Base-by-base conservation (phyloP, 1,140 invertebrate genomes). In the Orussus abietinus region DNA sequence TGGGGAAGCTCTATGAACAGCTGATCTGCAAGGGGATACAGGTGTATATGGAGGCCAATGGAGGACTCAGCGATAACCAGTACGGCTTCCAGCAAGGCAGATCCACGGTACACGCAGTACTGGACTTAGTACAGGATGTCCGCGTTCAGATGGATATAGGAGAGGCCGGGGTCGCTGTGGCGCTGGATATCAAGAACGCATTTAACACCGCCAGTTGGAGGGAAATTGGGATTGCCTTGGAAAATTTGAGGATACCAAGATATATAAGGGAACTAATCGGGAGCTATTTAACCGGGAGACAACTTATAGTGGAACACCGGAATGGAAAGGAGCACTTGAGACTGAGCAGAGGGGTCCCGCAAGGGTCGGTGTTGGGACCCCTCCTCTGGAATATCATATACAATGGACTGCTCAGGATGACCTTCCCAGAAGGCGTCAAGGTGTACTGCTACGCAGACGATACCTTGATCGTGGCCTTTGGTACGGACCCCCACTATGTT, bases 351-450 rank as follows among this genome's bases (percentile, higher is more conserved):
- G 62, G 62, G 6, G 54, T 64, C 0, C 55, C 66, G 2, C 63
- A 69, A 38, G 64, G 60, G 3, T 65, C 56, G n/a, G 45, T 66
- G 6, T 32, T 66, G 2, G 61, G 61, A 2, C 59, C 66, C 0
- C 50, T 49, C 3, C 42, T 69, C 11, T 69, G 55, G 59, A 59
- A 55, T 35, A 11, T 62, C 0, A 42, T 51, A 26, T 65, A 64
- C 38, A 47, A 64, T 28, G 45, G 29, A 11, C 17, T 64, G 0
- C 48, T 64, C 6, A 37, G 26, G 3, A 21, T 53, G 13, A 22
- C 40, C 15, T 3, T 62, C 6, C 46, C 38, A 13, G 18, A 38
- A 22, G 49, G 31, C 1, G 32, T 30, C 3, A 34, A 12, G 1
- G 20, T 47, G 1, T 28, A 59, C 0, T 57, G 42, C 3, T 66